Conservation (phyloP, 2,888 invertebrate species). For the Gymnocheta viridis region DNA sequence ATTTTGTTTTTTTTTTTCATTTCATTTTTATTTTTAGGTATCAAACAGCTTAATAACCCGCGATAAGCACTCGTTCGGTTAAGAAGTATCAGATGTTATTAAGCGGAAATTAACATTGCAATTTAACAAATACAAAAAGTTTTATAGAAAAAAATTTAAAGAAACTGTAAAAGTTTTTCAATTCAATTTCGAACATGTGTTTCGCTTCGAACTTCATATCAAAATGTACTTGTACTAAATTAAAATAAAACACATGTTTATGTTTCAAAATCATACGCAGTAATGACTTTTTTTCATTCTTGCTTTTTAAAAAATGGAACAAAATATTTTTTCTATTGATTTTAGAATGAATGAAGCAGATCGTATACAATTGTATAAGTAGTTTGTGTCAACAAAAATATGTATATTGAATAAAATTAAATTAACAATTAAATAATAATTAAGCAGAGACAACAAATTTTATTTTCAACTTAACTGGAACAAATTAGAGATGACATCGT, state of each 20-base stretch:
- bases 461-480: no score
- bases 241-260: constrained; percentile 37
- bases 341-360: not conserved
- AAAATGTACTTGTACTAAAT: constrained; percentile 25
- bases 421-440: no score
- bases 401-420: no score
- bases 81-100: not conserved
- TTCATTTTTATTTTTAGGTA: not conserved
- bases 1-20: constrained; percentile 17
- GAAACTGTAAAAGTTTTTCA: constrained; percentile 1
- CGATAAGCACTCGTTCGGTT: constrained; percentile 30
- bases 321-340: not conserved
- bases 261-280: not conserved
- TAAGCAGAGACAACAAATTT: no score
- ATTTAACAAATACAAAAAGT: not conserved
- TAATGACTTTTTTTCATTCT: constrained; percentile 19
- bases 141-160: constrained; percentile 8
- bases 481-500: no score
- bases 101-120: constrained; percentile 40
- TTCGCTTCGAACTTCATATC: constrained; percentile 7
- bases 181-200: constrained; percentile 36
- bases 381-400: no score
- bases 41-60: constrained; percentile 9
- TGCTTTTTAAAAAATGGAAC: not conserved
- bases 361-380: not conserved